Conservation (phyloP, 2,888 invertebrate genomes). For the Zhuqinia jingwanae region DNA sequence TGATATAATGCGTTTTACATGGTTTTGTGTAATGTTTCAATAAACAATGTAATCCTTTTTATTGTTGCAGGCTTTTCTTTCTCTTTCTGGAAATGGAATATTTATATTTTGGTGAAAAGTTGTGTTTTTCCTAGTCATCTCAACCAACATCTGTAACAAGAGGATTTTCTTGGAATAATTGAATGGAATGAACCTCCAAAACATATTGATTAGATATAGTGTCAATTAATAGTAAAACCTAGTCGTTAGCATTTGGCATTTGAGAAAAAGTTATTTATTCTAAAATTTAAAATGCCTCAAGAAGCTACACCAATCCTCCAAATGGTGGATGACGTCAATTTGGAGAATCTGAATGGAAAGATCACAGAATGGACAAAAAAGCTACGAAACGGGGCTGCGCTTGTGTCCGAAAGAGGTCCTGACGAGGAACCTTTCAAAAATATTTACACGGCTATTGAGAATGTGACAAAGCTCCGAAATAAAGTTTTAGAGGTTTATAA, state of each 20-base stretch:
- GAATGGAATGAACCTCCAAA: neutral
- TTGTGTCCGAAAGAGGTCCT: conserved; percentile 56
- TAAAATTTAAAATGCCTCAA: conserved; percentile 48
- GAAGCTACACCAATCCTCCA: neutral
- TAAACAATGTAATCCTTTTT: too few relatives aligned
- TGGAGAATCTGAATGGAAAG: conserved; percentile 46
- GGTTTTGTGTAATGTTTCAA: too few relatives aligned
- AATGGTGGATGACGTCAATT: conserved; percentile 2
- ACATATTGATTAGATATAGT: neutral
- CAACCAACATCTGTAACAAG: too few relatives aligned
- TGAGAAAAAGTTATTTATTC: neutral
- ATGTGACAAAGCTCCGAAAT: conserved; percentile 27
- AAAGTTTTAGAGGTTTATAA: conserved; percentile 52
- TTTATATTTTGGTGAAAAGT: too few relatives aligned
- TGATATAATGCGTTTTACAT: neutral
- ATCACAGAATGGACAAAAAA: conserved; percentile 62
- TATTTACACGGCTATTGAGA: conserved; percentile 74
- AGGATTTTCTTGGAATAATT: neutral
- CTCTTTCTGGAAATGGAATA: too few relatives aligned
- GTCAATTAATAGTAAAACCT: neutral
- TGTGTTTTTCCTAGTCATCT: too few relatives aligned
- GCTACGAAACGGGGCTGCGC: conserved; percentile 38
- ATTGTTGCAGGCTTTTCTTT: too few relatives aligned
- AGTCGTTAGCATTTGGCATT: neutral
- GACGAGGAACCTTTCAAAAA: conserved; percentile 75